Percentiles rank a stretch among this genome's conserved stretches.
These are phyloP conservation scores for Rhinolophus sinicus DNA, from an alignment of 2,113 vertebrate species.

Conservation along the genomic window DNA sequence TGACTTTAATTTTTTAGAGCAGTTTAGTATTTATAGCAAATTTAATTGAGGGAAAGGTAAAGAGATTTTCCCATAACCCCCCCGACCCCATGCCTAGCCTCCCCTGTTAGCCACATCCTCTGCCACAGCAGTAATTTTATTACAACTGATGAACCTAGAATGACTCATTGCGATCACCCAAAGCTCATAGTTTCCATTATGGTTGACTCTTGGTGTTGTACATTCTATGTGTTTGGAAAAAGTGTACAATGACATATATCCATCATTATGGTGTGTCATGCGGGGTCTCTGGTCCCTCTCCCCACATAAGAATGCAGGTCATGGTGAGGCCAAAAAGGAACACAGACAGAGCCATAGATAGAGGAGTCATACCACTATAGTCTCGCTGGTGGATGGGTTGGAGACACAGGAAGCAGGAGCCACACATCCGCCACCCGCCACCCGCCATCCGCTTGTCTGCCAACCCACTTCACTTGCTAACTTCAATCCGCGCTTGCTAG, in stretches of 20 bases:
- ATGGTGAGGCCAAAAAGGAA: too few relatives aligned
- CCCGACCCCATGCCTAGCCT: not conserved
- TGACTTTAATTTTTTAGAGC: not conserved
- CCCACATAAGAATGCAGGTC: too few relatives aligned
- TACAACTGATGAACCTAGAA: not conserved
- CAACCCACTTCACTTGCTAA: too few relatives aligned
- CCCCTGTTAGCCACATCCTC: not conserved
- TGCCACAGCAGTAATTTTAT: not conserved
- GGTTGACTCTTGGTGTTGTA: not conserved
- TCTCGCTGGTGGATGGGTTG: too few relatives aligned
- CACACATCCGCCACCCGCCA: too few relatives aligned
- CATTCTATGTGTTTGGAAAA: not conserved
- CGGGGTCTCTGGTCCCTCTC: too few relatives aligned
- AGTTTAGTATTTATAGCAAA: not conserved
- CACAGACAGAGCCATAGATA: too few relatives aligned
- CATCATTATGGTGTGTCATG: too few relatives aligned
- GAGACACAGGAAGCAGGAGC: too few relatives aligned
- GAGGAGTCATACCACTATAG: too few relatives aligned
- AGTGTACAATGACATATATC: not conserved
- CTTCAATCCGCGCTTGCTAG: too few relatives aligned
- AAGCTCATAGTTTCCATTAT: not conserved
- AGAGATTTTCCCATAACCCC: not conserved
- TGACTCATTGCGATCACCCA: not conserved
- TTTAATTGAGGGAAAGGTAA: not conserved
- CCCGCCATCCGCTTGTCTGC: too few relatives aligned